Conservation (phyloP, 2,113 vertebrate species). For the Hyperopisus bebe region DNA sequence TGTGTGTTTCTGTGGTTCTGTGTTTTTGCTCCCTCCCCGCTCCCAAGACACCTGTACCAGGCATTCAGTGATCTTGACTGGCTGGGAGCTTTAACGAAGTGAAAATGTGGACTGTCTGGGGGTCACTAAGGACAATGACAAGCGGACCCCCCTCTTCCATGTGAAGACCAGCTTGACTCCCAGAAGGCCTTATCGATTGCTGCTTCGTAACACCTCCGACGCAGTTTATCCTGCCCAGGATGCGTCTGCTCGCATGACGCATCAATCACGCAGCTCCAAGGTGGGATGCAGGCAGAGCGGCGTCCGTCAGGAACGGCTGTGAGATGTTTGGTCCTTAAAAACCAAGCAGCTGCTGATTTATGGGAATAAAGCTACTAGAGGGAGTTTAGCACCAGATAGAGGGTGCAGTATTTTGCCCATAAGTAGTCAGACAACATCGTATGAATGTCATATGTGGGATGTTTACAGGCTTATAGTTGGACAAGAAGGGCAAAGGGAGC, state of each 20-base stretch:
- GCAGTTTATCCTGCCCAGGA: background rate
- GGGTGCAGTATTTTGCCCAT: background rate
- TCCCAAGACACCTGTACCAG: background rate
- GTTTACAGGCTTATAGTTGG: background rate
- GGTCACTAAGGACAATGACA: background rate
- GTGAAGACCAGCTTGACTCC: background rate
- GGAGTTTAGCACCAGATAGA: background rate
- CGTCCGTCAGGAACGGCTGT: background rate
- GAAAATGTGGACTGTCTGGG: background rate
- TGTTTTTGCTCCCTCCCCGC: background rate
- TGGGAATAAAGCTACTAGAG: background rate
- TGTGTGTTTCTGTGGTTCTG: background rate
- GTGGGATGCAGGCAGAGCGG: too few relatives aligned
- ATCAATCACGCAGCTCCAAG: background rate
- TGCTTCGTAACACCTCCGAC: background rate
- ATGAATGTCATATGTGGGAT: background rate
- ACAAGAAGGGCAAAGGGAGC: background rate
- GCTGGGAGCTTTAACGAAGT: background rate
- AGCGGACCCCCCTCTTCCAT: background rate
- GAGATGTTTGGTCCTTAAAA: background rate
- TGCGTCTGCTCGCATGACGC: background rate
- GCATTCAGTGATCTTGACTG: background rate
- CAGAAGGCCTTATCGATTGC: background rate
- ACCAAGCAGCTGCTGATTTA: conserved; percentile 4
- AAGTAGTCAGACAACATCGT: background rate